Conservation (phyloP, 2,113 vertebrate species). For the Pygoscelis adeliae region DNA sequence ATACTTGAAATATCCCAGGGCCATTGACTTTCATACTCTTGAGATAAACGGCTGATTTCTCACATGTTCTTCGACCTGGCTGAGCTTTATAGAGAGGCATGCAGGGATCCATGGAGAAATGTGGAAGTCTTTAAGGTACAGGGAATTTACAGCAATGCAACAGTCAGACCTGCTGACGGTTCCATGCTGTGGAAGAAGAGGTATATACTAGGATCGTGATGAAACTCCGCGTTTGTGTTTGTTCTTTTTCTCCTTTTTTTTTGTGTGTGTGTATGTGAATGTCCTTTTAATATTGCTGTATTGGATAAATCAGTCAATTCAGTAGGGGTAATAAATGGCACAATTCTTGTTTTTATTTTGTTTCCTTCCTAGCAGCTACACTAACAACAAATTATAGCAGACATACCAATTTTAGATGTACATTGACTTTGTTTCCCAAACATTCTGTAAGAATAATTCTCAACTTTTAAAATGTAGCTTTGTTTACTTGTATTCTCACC, state of each 20-base stretch:
- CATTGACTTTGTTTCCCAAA: background rate
- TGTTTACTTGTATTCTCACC: background rate
- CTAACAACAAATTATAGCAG: background rate
- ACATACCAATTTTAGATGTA: background rate
- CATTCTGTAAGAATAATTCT: background rate
- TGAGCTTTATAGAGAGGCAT: background rate
- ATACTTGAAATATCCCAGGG: background rate
- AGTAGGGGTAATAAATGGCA: accelerated
- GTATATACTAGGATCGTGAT: background rate
- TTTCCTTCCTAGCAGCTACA: background rate
- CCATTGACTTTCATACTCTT: background rate
- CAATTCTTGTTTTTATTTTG: background rate
- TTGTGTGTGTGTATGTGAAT: too few species aligned
- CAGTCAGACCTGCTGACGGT: background rate
- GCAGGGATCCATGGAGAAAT: background rate
- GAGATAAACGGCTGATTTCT: background rate
- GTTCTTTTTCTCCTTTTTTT: too few species aligned
- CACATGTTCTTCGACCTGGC: accelerated
- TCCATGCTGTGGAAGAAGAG: background rate
- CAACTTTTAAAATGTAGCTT: background rate
- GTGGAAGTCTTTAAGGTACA: background rate
- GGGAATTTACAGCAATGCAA: background rate
- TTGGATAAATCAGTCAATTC: background rate
- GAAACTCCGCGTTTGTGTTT: background rate
- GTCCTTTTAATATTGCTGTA: background rate